Evolutionary conservation across 2,797 vertebrate species (phyloP).

Genomic region (Serranus cabrilla): DNA sequence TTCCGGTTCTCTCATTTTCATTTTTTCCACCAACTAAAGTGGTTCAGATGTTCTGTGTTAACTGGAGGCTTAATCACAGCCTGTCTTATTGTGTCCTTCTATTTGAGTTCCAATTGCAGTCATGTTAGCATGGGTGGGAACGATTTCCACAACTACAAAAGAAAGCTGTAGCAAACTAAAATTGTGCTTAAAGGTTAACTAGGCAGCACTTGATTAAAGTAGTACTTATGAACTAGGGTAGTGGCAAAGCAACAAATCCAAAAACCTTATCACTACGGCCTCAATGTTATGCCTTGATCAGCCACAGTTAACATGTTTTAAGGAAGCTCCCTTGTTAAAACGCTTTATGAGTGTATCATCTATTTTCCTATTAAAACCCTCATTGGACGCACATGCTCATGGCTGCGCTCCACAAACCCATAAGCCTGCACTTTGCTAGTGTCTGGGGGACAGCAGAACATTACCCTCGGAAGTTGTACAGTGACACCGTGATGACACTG

Average conservation of each 20-base stretch:
- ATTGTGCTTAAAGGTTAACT: background rate
- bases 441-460: slow-evolving; percentile 57
- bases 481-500: slow-evolving; percentile 67
- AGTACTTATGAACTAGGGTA: too few species aligned
- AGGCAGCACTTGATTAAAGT: background rate
- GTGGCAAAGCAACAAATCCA: too few species aligned
- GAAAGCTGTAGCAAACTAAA: too few species aligned
- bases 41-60: background rate
- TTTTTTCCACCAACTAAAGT: too few species aligned
- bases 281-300: background rate
- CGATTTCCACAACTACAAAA: background rate
- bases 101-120: background rate
- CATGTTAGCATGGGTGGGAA: background rate
- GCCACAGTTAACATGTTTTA: background rate
- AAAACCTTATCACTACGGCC: too few species aligned
- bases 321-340: background rate
- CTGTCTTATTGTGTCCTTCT: background rate
- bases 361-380: slow-evolving; percentile 40
- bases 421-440: slow-evolving; percentile 47
- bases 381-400: slow-evolving; percentile 7
- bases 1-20: too few species aligned
- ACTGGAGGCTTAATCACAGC: background rate
- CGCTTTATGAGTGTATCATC: slow-evolving; percentile 5
- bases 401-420: slow-evolving; percentile 39
- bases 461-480: slow-evolving; percentile 72